phyloP scores from a whole-genome alignment of 2,888 invertebrate species.

The Cryptocheilus praepositus region DNA sequence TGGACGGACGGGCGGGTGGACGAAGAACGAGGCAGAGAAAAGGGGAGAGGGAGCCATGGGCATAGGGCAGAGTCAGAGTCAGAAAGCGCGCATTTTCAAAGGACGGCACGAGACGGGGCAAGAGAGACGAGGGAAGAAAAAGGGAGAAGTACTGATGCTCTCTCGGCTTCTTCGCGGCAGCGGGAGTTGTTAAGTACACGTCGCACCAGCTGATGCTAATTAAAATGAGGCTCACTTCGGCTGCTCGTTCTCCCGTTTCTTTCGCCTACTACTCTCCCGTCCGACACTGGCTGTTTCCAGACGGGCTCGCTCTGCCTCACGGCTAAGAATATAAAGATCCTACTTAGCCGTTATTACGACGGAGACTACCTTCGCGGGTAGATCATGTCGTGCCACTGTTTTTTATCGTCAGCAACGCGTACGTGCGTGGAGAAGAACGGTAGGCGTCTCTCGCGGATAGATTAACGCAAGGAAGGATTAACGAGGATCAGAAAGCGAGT shows the following conservation, averaged over 20 bases:
- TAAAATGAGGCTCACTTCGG: constrained; percentile 71
- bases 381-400: constrained; percentile 69
- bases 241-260: constrained; percentile 52
- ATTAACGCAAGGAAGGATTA: no score
- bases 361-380: constrained; percentile 65
- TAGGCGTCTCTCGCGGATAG: not conserved
- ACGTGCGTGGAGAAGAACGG: constrained; percentile 6
- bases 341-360: constrained; percentile 72
- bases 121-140: constrained; percentile 27
- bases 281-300: constrained; percentile 23
- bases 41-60: no score
- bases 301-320: constrained; percentile 59
- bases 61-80: no score
- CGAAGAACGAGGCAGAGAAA: constrained; percentile 18
- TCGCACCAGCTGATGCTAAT: constrained; percentile 74
- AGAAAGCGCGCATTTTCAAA: constrained; percentile 27
- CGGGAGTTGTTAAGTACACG: constrained; percentile 72
- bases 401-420: constrained; percentile 14
- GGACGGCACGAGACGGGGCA: constrained; percentile 29
- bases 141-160: constrained; percentile 3
- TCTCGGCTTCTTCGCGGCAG: constrained; percentile 37
- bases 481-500: not conserved
- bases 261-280: constrained; percentile 40
- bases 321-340: constrained; percentile 74
- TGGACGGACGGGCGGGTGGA: constrained; percentile 18